These are phyloP conservation scores for Atractosteus spatula DNA, from an alignment of 2,113 vertebrate species.

Conservation along the genomic window DNA sequence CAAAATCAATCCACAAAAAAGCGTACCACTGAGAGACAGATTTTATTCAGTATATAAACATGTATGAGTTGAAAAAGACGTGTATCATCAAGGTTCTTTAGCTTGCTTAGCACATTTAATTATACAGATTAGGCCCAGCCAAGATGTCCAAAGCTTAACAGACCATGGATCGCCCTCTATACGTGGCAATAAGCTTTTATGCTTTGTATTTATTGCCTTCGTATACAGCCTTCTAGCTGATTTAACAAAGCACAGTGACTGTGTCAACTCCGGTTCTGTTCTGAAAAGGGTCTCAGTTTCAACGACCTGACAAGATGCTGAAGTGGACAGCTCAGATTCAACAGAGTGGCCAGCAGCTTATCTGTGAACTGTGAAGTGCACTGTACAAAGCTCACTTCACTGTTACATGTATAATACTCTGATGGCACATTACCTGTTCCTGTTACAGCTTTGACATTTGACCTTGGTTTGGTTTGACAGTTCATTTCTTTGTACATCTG, in stretches of 20 bases:
- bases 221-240: background rate
- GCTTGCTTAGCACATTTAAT: slow-evolving; percentile 13
- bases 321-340: too few relatives aligned
- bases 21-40: too few relatives aligned
- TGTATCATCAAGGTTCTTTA: background rate
- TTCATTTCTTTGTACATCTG: too few relatives aligned
- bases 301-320: background rate
- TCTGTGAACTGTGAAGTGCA: too few relatives aligned
- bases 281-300: slow-evolving; percentile 17
- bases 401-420: too few relatives aligned
- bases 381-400: too few relatives aligned
- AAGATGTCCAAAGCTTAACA: background rate
- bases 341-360: too few relatives aligned
- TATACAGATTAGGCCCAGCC: slow-evolving; percentile 20
- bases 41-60: too few relatives aligned
- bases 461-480: too few relatives aligned
- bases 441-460: too few relatives aligned
- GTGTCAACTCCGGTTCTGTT: background rate
- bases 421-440: too few relatives aligned
- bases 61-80: slow-evolving; percentile 3
- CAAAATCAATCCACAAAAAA: too few relatives aligned
- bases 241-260: background rate
- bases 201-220: background rate
- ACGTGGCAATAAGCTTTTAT: background rate
- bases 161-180: background rate